Conservation (phyloP, 2,888 invertebrate genomes). For the Plebejus argus region DNA sequence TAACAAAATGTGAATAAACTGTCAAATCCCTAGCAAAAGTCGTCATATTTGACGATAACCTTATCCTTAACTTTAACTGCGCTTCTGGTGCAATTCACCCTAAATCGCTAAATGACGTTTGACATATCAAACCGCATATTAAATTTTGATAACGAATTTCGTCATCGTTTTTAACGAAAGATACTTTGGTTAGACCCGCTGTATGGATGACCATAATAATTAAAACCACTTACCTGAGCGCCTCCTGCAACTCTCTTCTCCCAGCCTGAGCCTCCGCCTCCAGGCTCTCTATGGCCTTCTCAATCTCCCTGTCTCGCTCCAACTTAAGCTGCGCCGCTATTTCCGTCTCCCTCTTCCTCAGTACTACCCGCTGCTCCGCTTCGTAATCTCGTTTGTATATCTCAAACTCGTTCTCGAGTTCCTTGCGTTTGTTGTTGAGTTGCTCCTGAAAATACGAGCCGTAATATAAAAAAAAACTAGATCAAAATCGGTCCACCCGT, state of each 20-base stretch:
- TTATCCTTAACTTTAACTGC: no score
- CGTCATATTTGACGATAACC: no score
- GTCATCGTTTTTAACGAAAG: no score
- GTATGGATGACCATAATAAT: no score
- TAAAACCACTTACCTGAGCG: slow-evolving; percentile 58
- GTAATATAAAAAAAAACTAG: background rate
- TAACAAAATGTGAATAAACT: no score
- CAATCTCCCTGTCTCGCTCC: slow-evolving; percentile 90
- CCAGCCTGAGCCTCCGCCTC: slow-evolving; percentile 84
- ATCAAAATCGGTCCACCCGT: no score
- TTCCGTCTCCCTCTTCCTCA: slow-evolving; percentile 84
- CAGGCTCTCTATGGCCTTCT: slow-evolving; percentile 85
- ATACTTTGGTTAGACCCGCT: no score
- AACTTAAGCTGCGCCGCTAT: slow-evolving; percentile 85
- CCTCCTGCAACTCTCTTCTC: slow-evolving; percentile 82
- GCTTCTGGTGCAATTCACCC: no score
- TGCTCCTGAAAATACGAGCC: slow-evolving; percentile 50
- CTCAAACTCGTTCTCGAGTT: slow-evolving; percentile 82
- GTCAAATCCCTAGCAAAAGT: no score
- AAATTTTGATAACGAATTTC: no score
- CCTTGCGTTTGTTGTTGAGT: slow-evolving; percentile 81
- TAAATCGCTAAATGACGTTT: no score
- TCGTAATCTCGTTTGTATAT: slow-evolving; percentile 83
- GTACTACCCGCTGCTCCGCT: slow-evolving; percentile 80
- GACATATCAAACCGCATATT: no score